Evolutionary conservation across 2,113 vertebrate genomes (phyloP).

Genomic region (Corydoras maculifer): DNA sequence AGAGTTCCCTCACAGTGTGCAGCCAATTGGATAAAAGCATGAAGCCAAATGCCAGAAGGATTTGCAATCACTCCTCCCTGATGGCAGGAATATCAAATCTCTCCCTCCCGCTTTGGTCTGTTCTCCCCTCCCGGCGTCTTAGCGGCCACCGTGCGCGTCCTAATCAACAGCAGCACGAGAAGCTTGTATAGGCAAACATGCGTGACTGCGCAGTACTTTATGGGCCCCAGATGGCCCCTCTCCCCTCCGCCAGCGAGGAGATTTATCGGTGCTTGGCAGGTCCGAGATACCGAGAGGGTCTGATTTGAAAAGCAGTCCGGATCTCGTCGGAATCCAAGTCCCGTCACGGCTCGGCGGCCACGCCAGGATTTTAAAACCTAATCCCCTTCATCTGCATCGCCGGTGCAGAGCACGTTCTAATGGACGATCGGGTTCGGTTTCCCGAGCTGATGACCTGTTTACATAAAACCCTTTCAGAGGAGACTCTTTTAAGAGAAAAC

Average conservation of each 20-base stretch:
- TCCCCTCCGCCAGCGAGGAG: conserved; percentile 46
- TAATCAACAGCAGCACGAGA: conserved; percentile 48
- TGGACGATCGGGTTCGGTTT: too few relatives aligned
- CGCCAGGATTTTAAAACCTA: neutral
- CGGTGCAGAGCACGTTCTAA: neutral
- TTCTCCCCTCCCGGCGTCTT: conserved; percentile 45
- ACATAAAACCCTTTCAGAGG: too few relatives aligned
- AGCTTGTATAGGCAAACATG: conserved; percentile 55
- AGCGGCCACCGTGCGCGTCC: conserved; percentile 43
- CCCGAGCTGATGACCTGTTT: too few relatives aligned
- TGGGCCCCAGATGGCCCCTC: conserved; percentile 58
- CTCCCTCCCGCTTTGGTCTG: conserved; percentile 31
- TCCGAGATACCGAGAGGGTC: conserved; percentile 52
- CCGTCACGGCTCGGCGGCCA: neutral
- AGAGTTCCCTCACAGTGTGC: conserved; percentile 19
- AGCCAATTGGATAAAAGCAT: conserved; percentile 45
- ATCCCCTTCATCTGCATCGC: neutral
- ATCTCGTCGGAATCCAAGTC: neutral
- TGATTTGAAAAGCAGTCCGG: conserved; percentile 65
- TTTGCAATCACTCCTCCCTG: conserved; percentile 47
- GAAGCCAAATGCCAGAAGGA: conserved; percentile 23
- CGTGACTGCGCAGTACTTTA: conserved; percentile 56
- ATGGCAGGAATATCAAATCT: conserved; percentile 46
- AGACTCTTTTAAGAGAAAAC: too few relatives aligned
- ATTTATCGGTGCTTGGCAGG: conserved; percentile 62